Conservation (phyloP, 2,888 invertebrate species). For the Serripes groenlandicus region DNA sequence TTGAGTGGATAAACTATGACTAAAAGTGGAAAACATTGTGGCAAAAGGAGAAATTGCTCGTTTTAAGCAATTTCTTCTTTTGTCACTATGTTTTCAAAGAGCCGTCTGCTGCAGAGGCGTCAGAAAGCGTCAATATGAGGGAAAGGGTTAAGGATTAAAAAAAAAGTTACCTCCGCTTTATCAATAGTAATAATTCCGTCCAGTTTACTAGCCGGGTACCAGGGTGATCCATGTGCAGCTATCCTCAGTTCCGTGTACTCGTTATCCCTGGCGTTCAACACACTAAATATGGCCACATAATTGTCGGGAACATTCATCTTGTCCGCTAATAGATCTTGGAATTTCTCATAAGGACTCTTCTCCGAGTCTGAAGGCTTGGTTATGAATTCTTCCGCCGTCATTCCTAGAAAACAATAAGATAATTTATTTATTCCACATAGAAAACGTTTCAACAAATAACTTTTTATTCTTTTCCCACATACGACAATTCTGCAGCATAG, state of each 20-base stretch:
- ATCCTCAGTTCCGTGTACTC: constrained; percentile 95
- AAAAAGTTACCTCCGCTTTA: constrained; percentile 74
- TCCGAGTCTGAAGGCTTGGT: constrained; percentile 63
- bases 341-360: constrained; percentile 95
- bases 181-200: constrained; percentile 93
- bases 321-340: constrained; percentile 95
- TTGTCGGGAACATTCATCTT: constrained; percentile 93
- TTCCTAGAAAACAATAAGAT: constrained; percentile 88
- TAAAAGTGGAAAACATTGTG: no score
- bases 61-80: no score
- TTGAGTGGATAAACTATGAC: no score
- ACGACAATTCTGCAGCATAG: no score
- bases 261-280: constrained; percentile 91
- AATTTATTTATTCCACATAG: no score
- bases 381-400: constrained; percentile 98
- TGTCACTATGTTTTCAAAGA: no score
- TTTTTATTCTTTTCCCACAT: no score
- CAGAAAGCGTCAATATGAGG: no score
- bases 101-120: no score
- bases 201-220: constrained; percentile 96
- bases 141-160: no score
- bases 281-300: constrained; percentile 98
- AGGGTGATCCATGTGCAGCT: constrained; percentile 98
- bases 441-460: no score
- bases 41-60: no score